Evolutionary conservation across 2,113 vertebrate species (phyloP).

Genomic region (Montifringilla adamsi): DNA sequence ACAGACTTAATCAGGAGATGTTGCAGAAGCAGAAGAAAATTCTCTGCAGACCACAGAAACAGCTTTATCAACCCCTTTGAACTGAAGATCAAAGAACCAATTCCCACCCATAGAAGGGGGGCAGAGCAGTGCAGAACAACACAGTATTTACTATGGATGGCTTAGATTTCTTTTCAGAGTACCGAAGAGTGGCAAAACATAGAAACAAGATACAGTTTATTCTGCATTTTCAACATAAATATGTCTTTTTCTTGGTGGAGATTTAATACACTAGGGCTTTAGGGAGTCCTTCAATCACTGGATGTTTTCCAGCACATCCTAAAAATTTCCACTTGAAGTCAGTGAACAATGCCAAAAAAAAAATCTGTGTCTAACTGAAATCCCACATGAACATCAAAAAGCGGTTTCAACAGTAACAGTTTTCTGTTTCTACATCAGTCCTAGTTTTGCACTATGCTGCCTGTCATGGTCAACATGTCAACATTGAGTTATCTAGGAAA

Average conservation of each 20-base stretch:
- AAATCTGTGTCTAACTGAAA: not conserved
- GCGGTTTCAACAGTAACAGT: not conserved
- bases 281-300: not conserved
- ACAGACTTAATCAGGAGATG: not conserved
- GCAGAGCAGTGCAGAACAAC: not conserved
- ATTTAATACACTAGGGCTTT: not conserved
- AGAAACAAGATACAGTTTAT: not conserved
- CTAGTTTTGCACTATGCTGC: not conserved
- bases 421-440: not conserved
- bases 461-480: not conserved
- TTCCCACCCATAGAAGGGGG: not conserved
- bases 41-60: conserved; percentile 9
- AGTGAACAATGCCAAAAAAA: not conserved
- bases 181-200: not conserved
- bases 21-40: not conserved
- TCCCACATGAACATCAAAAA: not conserved
- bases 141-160: not conserved
- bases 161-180: not conserved
- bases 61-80: conserved; percentile 40
- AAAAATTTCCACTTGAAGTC: not conserved
- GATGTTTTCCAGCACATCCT: not conserved
- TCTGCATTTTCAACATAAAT: not conserved
- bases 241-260: not conserved
- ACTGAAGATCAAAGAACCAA: conserved; percentile 49
- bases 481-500: not conserved